A percentile compares a stretch with the other conserved stretches of the same genome.
These are phyloP conservation scores for Ophonus ardosiacus DNA, from an alignment of 2,888 invertebrate species.

Conservation along the genomic window DNA sequence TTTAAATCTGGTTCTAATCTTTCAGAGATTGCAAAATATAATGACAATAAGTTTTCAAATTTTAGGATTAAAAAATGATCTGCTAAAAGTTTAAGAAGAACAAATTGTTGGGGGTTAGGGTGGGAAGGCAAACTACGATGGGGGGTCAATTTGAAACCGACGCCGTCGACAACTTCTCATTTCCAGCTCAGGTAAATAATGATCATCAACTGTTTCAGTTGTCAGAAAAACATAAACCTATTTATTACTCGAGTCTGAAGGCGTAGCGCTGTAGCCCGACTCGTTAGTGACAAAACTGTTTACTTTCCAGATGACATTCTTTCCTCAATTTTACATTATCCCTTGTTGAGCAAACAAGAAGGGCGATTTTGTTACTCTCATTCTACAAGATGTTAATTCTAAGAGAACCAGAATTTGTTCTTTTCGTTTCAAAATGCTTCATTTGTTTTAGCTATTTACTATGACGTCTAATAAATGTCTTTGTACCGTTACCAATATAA, in stretches of 20 bases:
- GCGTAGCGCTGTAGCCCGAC: conserved; percentile 28
- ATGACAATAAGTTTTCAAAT: too few relatives aligned
- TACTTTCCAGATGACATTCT: conserved; percentile 64
- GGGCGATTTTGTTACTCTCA: neutral
- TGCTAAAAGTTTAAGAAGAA: too few relatives aligned
- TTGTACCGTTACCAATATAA: too few relatives aligned
- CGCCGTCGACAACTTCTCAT: conserved; percentile 49
- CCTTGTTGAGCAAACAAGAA: conserved; percentile 52
- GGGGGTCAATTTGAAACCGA: conserved; percentile 55
- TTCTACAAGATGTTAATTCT: neutral
- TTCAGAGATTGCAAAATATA: too few relatives aligned
- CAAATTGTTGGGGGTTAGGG: too few relatives aligned
- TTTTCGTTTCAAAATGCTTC: neutral
- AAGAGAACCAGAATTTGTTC: neutral
- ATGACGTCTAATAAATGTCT: neutral
- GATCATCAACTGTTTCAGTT: conserved; percentile 63
- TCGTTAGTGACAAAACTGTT: conserved; percentile 63
- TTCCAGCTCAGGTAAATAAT: conserved; percentile 62
- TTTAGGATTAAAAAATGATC: too few relatives aligned
- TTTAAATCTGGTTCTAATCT: too few relatives aligned
- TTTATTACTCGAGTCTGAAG: conserved; percentile 57
- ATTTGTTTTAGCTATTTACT: neutral
- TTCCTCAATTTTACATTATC: conserved; percentile 62
- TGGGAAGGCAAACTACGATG: neutral
- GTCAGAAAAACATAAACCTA: conserved; percentile 64